phyloP scores from a whole-genome alignment of 2,797 vertebrate genomes.

The Acestrorhynchus altus region DNA sequence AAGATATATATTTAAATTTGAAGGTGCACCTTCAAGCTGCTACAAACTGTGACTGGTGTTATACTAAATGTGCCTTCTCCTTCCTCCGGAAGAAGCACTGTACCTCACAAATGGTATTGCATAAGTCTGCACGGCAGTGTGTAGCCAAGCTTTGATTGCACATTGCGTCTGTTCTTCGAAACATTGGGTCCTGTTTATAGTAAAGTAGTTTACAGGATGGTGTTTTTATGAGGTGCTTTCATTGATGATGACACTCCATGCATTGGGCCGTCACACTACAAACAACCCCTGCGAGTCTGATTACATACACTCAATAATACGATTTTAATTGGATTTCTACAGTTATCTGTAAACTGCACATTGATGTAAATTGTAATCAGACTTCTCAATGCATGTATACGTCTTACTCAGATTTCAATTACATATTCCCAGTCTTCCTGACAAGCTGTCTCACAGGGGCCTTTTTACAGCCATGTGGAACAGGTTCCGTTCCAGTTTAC shows the following conservation, averaged over 20 bases:
- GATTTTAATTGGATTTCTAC: no score
- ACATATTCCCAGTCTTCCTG: no score
- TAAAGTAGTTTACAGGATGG: conserved; percentile 2
- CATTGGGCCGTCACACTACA: conserved; percentile 24
- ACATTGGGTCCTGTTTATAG: not conserved
- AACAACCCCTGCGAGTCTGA: no score
- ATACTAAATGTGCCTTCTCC: not conserved
- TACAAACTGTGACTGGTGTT: not conserved
- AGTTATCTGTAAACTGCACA: no score
- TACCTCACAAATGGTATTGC: not conserved
- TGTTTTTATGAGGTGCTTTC: not conserved
- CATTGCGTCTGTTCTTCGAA: not conserved
- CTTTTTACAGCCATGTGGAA: no score
- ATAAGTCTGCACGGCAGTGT: not conserved
- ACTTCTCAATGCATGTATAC: no score
- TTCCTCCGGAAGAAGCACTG: not conserved
- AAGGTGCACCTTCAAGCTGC: not conserved
- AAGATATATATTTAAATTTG: no score
- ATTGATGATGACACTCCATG: not conserved
- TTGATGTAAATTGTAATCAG: no score
- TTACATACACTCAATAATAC: no score
- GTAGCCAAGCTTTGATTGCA: not conserved
- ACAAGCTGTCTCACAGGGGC: no score
- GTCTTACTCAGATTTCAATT: no score
- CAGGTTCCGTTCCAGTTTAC: no score